Conservation (phyloP, 2,797 vertebrate genomes). For the Muscicapa striata region DNA sequence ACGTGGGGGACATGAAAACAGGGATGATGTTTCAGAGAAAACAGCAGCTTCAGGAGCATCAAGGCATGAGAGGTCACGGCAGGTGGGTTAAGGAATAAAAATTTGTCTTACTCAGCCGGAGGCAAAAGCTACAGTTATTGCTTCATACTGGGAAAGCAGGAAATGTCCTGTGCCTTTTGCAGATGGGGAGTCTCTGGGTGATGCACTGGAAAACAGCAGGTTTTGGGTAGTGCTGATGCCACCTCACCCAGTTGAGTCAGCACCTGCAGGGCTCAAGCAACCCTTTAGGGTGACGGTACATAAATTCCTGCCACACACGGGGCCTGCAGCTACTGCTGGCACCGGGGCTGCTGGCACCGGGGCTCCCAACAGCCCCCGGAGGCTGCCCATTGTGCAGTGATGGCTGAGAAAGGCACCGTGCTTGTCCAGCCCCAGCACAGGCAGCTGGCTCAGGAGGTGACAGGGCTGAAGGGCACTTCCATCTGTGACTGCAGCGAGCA, state of each 20-base stretch:
- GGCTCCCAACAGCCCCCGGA: not conserved
- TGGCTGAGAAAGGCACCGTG: rapidly evolving
- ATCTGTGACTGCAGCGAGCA: rapidly evolving
- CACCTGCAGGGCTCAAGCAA: not conserved
- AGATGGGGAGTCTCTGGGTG: not conserved
- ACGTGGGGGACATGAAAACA: rapidly evolving
- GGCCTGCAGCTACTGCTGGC: not conserved
- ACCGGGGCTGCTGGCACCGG: not conserved
- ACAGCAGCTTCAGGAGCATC: not conserved
- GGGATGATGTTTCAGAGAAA: not conserved
- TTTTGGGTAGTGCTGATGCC: not conserved
- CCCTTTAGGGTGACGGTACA: rapidly evolving
- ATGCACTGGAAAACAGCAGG: not conserved
- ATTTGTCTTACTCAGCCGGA: not conserved
- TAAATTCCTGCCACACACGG: rapidly evolving
- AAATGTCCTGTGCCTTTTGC: not conserved
- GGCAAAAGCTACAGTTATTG: not conserved
- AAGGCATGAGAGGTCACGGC: not conserved
- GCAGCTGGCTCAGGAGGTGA: not conserved
- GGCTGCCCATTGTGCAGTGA: rapidly evolving
- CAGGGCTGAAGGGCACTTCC: not conserved
- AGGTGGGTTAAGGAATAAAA: not conserved
- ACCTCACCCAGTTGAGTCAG: not conserved
- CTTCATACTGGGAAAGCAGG: not conserved
- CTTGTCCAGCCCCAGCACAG: rapidly evolving